A percentile compares a stretch with the other conserved stretches of the same genome.
phyloP scores from a whole-genome alignment of 2,888 invertebrate species.

The Ennomos erosarius region DNA sequence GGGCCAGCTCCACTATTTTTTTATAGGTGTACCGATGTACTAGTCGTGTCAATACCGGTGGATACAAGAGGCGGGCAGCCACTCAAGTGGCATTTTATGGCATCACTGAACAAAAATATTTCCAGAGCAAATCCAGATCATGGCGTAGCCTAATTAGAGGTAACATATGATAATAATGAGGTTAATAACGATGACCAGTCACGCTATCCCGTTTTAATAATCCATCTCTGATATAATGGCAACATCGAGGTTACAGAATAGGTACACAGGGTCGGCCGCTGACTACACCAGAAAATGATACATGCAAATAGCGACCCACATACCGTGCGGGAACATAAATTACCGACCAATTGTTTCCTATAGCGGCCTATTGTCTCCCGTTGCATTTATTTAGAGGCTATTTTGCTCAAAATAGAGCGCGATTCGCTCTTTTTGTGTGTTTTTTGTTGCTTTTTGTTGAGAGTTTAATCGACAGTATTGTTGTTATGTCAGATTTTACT shows the following conservation, averaged over 20 bases:
- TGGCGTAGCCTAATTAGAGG: too few species aligned
- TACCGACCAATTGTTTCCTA: constrained; percentile 75
- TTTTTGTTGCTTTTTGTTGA: constrained; percentile 33
- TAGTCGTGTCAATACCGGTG: too few species aligned
- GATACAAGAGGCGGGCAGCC: too few species aligned
- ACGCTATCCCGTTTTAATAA: background rate
- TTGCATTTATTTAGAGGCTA: constrained; percentile 55
- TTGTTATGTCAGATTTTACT: constrained; percentile 17
- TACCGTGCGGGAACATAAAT: constrained; percentile 70
- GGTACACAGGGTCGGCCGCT: constrained; percentile 26
- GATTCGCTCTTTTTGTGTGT: constrained; percentile 35
- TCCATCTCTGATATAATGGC: background rate
- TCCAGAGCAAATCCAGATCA: too few species aligned
- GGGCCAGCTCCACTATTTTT: too few species aligned
- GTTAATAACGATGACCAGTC: background rate
- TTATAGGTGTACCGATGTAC: too few species aligned
- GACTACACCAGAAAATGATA: constrained; percentile 43
- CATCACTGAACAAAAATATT: too few species aligned
- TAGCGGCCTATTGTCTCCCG: constrained; percentile 61
- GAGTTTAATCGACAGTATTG: constrained; percentile 31
- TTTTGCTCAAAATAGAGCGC: constrained; percentile 49
- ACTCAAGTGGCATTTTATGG: too few species aligned
- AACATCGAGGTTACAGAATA: constrained; percentile 20
- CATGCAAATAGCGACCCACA: constrained; percentile 56
- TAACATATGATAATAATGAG: too few species aligned